Percentiles rank a stretch among this genome's conserved stretches.
Evolutionary conservation across 2,113 vertebrate species (phyloP).

Genomic region (Lichenostomus cassidix): DNA sequence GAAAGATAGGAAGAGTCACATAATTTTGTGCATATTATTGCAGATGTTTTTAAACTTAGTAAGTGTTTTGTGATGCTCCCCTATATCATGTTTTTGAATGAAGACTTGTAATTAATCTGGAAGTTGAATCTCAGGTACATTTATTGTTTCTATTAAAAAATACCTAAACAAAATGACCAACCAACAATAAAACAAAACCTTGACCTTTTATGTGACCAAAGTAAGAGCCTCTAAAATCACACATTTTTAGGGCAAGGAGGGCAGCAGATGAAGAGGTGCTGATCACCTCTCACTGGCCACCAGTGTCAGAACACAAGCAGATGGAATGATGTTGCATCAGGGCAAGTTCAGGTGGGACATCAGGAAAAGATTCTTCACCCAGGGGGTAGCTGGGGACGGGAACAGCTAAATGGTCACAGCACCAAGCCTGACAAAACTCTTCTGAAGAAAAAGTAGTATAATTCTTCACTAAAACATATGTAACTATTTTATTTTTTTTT

Average conservation of each 20-base stretch:
- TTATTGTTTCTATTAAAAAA: neutral
- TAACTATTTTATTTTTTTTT: neutral
- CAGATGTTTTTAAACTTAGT: neutral
- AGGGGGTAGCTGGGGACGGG: accelerated
- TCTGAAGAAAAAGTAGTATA: neutral
- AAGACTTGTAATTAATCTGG: neutral
- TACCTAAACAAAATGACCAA: neutral
- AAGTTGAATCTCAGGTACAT: neutral
- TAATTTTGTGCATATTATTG: neutral
- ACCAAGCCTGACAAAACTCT: neutral
- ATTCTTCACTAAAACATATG: neutral
- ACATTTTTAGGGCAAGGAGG: neutral
- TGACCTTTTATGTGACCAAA: neutral
- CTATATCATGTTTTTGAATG: neutral
- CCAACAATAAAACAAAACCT: neutral
- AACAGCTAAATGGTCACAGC: neutral
- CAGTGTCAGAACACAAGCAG: neutral
- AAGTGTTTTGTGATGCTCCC: neutral
- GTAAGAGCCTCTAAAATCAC: neutral
- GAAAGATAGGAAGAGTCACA: neutral
- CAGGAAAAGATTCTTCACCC: neutral
- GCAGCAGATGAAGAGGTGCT: neutral
- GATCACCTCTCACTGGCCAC: neutral
- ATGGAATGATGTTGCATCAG: neutral
- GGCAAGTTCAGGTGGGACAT: neutral